Base-by-base conservation (phyloP, 2,888 invertebrate genomes). In the Drosophila putrida region DNA sequence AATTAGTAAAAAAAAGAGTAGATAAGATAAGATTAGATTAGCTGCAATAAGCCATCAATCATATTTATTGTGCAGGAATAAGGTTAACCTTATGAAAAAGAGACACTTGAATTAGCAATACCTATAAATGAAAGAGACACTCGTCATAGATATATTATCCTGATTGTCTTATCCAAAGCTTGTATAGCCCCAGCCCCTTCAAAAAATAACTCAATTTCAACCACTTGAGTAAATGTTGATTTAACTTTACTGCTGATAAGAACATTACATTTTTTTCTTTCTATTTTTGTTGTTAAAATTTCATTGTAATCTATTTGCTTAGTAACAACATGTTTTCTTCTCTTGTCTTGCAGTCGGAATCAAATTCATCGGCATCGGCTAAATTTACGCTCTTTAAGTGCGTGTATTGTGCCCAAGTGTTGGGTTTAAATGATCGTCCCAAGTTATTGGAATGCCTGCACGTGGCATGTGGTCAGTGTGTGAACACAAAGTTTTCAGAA, bases 391-490 rank as follows among this genome's bases (percentile, higher is more conserved):
- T 91, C 10, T 89, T 90, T 50, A 94, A 94, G 91, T 95, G 95
- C 90, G 94, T 94, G 71, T 93, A 93, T 90, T 95, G 94, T 90
- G 90, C 90, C 33, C 93, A 93, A 84, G 84, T 92, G 44, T 92
- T 95, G 53, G 93, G 93, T 41, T 91, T 93, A 38, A 93, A 92
- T 41, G 95, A 95, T 88, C 93, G 94, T 49, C 97, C 97, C 36
- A 97, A 97, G 93, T 94, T 98, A 68, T 93, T 98, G 90, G 97
- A 97, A 93, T 98, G 98, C 91, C 94, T 98, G 79, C 98, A 98
- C 92, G 96, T 97, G 57, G 95, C 96, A 67, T 98, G 98, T 92
- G 94, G 95, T 62, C 93, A 94, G 71, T 97, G 97, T 93, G 93
- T 97, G 82, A 94, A 94, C 78, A 94, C 94, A 64, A 96, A 96